Evolutionary conservation across 2,888 invertebrate species (phyloP), one percentile per base, ranked within the genome.

Genomic region (Nezara viridula): DNA sequence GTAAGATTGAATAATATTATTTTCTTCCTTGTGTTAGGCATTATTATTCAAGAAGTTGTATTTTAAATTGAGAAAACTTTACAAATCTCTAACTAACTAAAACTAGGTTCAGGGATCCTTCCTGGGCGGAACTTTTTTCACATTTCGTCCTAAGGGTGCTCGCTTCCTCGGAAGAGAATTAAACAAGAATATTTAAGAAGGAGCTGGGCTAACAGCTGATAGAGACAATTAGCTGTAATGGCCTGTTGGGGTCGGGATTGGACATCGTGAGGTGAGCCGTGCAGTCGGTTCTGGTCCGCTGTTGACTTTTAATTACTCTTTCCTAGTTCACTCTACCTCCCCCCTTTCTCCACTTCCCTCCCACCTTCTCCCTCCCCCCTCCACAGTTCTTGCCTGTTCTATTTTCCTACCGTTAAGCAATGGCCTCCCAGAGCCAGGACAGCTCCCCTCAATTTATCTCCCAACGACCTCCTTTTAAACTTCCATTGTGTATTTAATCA

Each of bases 401-500:
- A 19, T 73, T 73, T 73, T 37, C 66, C 37, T 37, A 73, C 19
- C 9, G 7, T 37, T 73, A 37, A 32, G 66, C 66, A 21, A 73
- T 73, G 66, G 66, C 0, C 66, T 27, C 7, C n/a, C 66, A 19
- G 32, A 6, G 19, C 7, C 37, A 37, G 19, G 27, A 60, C 27
- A 16, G 66, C 19, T 37, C 16, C 66, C 19, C 66, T 73, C 66
- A 73, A 73, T 73, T 73, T 73, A 73, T 73, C 66, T 73, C 32
- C 0, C 1, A 19, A 37, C 16, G 6, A 21, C 32, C 66, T 73
- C 66, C 66, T 19, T 73, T 73, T 73, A 73, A 73, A 32, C 66
- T 73, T 21, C 66, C 66, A 73, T 73, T 73, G 66, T 73, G 66
- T 73, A 73, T 73, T 73, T 73, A 73, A 73, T 73, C 66, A 73